phyloP scores from a whole-genome alignment of 2,888 invertebrate species.

The Elysia crispata region DNA sequence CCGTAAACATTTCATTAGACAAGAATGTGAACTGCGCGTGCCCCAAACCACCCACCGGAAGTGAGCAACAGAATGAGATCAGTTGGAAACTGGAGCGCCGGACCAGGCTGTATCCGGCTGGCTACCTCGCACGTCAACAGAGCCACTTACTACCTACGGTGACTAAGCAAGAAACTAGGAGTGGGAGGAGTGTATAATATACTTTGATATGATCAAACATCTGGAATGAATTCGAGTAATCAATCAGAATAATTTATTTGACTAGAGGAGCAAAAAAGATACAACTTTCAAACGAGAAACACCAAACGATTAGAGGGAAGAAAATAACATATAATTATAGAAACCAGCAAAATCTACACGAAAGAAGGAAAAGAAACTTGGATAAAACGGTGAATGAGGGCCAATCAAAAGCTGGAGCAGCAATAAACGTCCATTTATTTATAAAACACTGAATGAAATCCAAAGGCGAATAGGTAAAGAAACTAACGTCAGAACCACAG shows the following conservation, averaged over 20 bases:
- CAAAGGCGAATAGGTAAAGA: background rate
- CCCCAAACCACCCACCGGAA: too few relatives aligned
- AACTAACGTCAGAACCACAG: too few relatives aligned
- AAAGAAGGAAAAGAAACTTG: constrained; percentile 1
- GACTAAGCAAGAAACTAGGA: constrained; percentile 29
- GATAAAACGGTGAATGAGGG: too few relatives aligned
- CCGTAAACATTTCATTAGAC: too few relatives aligned
- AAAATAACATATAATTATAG: constrained; percentile 31
- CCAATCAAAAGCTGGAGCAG: background rate
- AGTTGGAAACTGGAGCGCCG: constrained; percentile 27
- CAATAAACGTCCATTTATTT: background rate
- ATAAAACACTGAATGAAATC: constrained; percentile 6
- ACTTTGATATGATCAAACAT: constrained; percentile 45
- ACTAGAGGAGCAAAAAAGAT: constrained; percentile 38
- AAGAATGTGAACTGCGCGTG: too few relatives aligned
- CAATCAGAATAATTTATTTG: too few relatives aligned
- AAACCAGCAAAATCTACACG: constrained; percentile 40
- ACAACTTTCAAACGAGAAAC: constrained; percentile 47
- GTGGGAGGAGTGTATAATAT: too few relatives aligned
- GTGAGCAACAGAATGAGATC: constrained; percentile 28
- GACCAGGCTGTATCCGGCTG: background rate
- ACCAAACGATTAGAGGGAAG: constrained; percentile 52
- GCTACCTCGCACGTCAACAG: constrained; percentile 28
- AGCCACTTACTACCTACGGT: constrained; percentile 37
- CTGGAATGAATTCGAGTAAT: constrained; percentile 53